These are phyloP conservation scores for Psephotus haematonotus DNA, from an alignment of 2,113 vertebrate genomes.

Conservation along the genomic window DNA sequence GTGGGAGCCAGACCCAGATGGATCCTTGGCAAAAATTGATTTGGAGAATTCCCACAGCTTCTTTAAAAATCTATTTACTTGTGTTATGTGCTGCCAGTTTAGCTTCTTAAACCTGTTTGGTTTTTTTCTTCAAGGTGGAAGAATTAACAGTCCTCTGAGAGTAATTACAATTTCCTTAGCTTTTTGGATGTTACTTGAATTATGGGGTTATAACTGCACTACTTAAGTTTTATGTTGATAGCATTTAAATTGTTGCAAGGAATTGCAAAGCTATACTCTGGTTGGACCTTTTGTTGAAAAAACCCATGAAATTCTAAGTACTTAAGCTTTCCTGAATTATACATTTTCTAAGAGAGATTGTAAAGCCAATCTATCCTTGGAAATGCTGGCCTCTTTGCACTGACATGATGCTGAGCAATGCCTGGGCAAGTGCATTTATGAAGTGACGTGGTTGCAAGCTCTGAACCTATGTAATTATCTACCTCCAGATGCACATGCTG, in stretches of 20 bases:
- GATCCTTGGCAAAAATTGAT: background rate
- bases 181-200: constrained; percentile 29
- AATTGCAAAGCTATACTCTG: background rate
- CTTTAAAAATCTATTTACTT: constrained; percentile 10
- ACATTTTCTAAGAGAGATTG: background rate
- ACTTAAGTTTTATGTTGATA: constrained; percentile 7
- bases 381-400: background rate
- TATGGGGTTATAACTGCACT: background rate
- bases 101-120: background rate
- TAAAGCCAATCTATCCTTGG: background rate
- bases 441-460: background rate
- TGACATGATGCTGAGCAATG: background rate
- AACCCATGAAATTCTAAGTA: background rate
- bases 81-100: background rate
- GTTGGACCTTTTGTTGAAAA: background rate
- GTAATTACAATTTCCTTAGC: background rate
- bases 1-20: background rate
- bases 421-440: background rate
- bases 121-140: background rate
- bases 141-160: background rate
- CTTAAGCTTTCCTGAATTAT: background rate
- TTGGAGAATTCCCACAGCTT: background rate
- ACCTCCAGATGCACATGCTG: background rate
- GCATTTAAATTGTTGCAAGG: constrained; percentile 35
- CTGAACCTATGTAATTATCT: background rate